phyloP scores from a whole-genome alignment of 2,113 vertebrate genomes.

The Crocuta crocuta region DNA sequence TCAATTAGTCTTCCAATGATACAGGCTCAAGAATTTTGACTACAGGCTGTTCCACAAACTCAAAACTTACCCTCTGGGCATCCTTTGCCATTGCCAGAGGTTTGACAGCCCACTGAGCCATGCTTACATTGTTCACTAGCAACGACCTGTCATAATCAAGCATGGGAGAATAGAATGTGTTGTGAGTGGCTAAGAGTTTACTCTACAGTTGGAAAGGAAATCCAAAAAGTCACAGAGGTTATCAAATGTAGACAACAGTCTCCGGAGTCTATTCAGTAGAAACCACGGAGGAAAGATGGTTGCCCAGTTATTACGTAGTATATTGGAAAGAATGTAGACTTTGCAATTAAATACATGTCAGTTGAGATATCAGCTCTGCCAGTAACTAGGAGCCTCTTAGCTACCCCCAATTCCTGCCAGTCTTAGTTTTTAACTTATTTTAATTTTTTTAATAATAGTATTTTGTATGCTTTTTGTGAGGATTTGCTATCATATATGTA shows the following conservation, averaged over 20 bases:
- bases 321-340: not conserved
- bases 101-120: not conserved
- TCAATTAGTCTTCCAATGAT: not conserved
- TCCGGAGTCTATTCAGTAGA: not conserved
- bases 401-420: not conserved
- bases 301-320: not conserved
- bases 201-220: not conserved
- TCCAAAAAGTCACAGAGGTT: not conserved
- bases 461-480: not conserved
- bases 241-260: not conserved
- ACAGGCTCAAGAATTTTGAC: not conserved
- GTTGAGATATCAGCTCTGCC: not conserved
- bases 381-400: not conserved
- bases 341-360: not conserved
- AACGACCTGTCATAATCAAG: not conserved
- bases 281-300: not conserved
- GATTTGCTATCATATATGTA: not conserved
- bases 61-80: not conserved
- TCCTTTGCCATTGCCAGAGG: not conserved
- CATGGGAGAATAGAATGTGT: not conserved
- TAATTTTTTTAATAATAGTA: not conserved
- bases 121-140: conserved; percentile 12
- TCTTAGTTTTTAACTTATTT: not conserved
- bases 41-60: not conserved
- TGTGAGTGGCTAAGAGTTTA: conserved; percentile 12